phyloP scores from a whole-genome alignment of 1,140 invertebrate genomes.

The Scaptodrosophila lebanonensis region DNA sequence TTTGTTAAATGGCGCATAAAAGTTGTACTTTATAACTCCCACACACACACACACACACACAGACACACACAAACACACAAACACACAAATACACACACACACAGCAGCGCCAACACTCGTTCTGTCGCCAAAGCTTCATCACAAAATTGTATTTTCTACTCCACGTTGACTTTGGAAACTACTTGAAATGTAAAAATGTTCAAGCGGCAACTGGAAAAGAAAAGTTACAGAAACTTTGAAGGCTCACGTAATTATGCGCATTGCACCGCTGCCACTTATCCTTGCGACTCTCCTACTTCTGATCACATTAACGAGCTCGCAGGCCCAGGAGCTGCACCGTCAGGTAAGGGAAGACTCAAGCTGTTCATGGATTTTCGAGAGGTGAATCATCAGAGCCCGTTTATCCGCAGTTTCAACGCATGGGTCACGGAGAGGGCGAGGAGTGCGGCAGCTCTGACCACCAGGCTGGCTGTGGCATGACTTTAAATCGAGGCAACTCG shows the following conservation, averaged over 20 bases:
- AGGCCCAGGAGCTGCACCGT: background rate
- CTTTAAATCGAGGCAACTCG: background rate
- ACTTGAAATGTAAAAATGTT: slow-evolving; percentile 69
- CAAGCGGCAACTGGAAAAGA: slow-evolving; percentile 41
- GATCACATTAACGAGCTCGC: background rate
- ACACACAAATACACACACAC: no score
- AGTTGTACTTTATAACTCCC: no score
- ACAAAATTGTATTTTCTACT: slow-evolving; percentile 41
- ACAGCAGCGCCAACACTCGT: no score
- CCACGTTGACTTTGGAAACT: slow-evolving; percentile 63
- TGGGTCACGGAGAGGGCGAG: background rate
- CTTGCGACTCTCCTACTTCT: slow-evolving; percentile 26
- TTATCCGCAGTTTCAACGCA: background rate
- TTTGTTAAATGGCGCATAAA: no score
- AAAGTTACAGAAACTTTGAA: slow-evolving; percentile 64
- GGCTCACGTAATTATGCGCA: slow-evolving; percentile 58
- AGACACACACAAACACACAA: no score
- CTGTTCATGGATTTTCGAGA: no score
- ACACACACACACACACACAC: no score
- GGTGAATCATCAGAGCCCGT: background rate
- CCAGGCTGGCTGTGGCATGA: background rate
- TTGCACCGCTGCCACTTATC: slow-evolving; percentile 25
- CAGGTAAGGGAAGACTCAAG: no score
- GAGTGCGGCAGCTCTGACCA: no score
- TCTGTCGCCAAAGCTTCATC: no score